Evolutionary conservation across 2,888 invertebrate species (phyloP), one percentile per base, ranked within the genome.

Genomic region (Archips xylosteana): DNA sequence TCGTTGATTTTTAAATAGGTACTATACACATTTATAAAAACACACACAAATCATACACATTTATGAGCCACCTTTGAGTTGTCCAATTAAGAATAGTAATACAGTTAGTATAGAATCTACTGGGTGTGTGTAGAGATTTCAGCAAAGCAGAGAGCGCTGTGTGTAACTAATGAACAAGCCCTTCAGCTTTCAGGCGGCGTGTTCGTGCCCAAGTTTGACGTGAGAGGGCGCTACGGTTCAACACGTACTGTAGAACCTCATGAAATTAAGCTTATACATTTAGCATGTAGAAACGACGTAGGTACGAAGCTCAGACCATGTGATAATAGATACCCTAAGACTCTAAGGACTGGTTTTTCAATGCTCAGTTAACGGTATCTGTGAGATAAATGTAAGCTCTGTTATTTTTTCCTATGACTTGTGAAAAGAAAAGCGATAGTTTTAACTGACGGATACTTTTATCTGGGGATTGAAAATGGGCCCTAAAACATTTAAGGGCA

Each of bases 151-250:
- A 42, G 57, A 67, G 66, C 70, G 64, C 73, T 42, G n/a, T 65
- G 59, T 78, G 75, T 76, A 76, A 75, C 64, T 74, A 69, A 73
- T 64, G 62, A 59, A 59, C 63, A 82, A 87, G 86, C 83, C 85
- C 84, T 88, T 83, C 45, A 85, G 88, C 76, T 84, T 87, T 85
- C 87, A 86, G 87, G 71, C 71, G 82, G 78, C 82, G 75, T 83
- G 80, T 79, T 87, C 76, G 85, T 88, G 76, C 80, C 32, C n/a
- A 54, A 62, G 36, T 54, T 63, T 72, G 75, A 75, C 81, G 77
- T 78, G 74, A 89, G 89, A 89, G 86, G 89, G 89, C 88, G 89
- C 78, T 83, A 76, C 74, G 54, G 74, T 34, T 39, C 57, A 32
- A 57, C 32, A 4, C 32, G 12, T 32, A 3, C 49, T n/a, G 12